Evolutionary conservation across 2,797 vertebrate species (phyloP), one percentile per base, ranked within the genome.

Genomic region (Glossophaga mutica): DNA sequence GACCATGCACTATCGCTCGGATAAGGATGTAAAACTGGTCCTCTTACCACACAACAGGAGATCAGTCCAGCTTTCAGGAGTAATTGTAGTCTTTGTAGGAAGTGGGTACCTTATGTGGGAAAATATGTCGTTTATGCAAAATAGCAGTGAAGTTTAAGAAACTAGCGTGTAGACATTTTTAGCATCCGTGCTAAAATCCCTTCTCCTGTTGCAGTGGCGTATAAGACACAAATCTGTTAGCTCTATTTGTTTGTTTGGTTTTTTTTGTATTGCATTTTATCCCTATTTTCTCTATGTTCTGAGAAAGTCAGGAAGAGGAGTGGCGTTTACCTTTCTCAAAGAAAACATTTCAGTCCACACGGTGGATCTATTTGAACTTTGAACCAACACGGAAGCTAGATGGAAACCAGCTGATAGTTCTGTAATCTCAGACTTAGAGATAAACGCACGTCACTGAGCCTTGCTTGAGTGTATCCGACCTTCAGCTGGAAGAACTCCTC

Each of bases 291-390:
- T 93, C 46, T 86, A n/a, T 96, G 79, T 93, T 68, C 46, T 74
- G 59, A 84, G 71, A 96, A 67, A 94, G 46, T 73, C 52, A 86
- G 68, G 42, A 44, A 94, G 82, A 95, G 26, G 92, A 90, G 79
- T 95, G 12, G 39, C 83, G 26, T 94, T 92, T 90, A 68, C 87
- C 96, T 39, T 97, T 92, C 93, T 84, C 88, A 34, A 70, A 78
- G 73, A 87, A 90, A 57, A 89, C 48, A 44, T 94, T 96, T 94
- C 94, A 94, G 73, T 95, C 73, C 90, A 91, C 9, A 24, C 46
- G 55, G 79, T 95, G 90, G 97, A 90, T 59, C 67, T 95, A 62
- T 90, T 98, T 34, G 92, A 16, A 93, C 48, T 87, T 82, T 68
- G 77, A 96, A 83, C 70, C 73, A 93, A 3, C 87, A 32, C 94